Percentiles rank a stretch among this genome's conserved stretches.
These are phyloP conservation scores for Schlechtendalia chinensis DNA, from an alignment of 1,140 invertebrate genomes.

Conservation along the genomic window DNA sequence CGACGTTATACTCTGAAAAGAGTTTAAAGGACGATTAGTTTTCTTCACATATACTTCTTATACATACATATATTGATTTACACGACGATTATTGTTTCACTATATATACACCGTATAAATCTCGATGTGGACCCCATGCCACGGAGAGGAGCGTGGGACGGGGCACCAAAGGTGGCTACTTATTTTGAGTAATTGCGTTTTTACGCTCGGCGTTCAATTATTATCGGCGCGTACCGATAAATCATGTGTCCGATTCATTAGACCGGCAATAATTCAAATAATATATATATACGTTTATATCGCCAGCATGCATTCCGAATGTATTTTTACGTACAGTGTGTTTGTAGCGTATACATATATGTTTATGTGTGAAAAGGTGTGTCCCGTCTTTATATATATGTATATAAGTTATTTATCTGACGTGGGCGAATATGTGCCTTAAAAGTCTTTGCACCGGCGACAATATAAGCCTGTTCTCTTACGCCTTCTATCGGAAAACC, in stretches of 20 bases:
- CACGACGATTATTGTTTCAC: slow-evolving; percentile 21
- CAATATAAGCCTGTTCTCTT: slow-evolving; percentile 8
- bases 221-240: slow-evolving; percentile 42
- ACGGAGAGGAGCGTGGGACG: slow-evolving; percentile 11
- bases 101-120: neutral
- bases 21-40: neutral
- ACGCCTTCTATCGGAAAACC: slow-evolving; percentile 23
- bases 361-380: slow-evolving; percentile 31
- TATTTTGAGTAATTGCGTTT: slow-evolving; percentile 48
- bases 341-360: neutral
- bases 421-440: slow-evolving; percentile 34
- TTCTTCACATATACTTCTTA: neutral
- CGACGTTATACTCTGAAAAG: too few relatives aligned
- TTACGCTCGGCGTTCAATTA: slow-evolving; percentile 45
- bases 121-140: slow-evolving; percentile 25
- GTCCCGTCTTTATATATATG: slow-evolving; percentile 9
- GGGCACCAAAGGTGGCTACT: slow-evolving; percentile 30
- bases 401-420: slow-evolving; percentile 2
- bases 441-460: slow-evolving; percentile 7
- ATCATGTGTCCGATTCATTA: slow-evolving; percentile 48
- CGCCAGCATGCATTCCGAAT: neutral
- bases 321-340: too few relatives aligned
- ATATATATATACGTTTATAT: neutral
- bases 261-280: slow-evolving; percentile 47
- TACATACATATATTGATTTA: neutral